A percentile compares a stretch with the other conserved stretches of the same genome.
These are phyloP conservation scores for Sipha flava DNA, from an alignment of 1,140 invertebrate genomes.

Conservation along the genomic window DNA sequence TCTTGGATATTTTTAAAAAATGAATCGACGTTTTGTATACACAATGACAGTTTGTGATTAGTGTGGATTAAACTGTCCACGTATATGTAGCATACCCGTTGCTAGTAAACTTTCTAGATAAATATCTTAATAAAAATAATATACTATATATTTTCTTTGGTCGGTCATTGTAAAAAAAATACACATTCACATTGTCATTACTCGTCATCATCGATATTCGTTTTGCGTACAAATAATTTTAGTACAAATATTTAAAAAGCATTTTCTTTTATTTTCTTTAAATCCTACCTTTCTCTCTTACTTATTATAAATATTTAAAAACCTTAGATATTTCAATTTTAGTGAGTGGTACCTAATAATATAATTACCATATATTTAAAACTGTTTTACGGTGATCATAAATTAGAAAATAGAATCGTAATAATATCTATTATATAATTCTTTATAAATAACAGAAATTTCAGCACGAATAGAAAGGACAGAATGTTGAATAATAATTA, in stretches of 20 bases:
- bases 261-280: no score
- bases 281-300: no score
- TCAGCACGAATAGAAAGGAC: background rate
- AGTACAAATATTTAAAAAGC: no score
- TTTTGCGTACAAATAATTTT: no score
- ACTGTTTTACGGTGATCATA: background rate
- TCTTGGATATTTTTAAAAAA: background rate
- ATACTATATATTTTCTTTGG: background rate
- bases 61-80: background rate
- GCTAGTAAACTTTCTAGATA: background rate
- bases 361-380: background rate
- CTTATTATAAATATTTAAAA: no score
- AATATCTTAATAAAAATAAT: background rate
- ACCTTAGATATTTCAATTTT: no score
- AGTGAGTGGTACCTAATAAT: no score
- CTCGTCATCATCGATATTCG: background rate
- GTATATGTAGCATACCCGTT: background rate
- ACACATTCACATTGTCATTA: background rate
- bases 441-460: background rate
- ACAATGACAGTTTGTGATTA: slow-evolving; percentile 2
- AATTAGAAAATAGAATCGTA: background rate
- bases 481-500: background rate
- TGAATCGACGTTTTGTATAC: background rate
- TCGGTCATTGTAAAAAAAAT: background rate
- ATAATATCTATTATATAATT: background rate